A percentile compares a stretch with the other conserved stretches of the same genome.
Conservation (phyloP, 2,113 vertebrate genomes). For the chimpanzee (Pan troglodytes) region NHGRI_mPanTro3-v2.1_pri NC_072417.2:80087001-80087500, state of each 20-base stretch:
- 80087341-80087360: background rate
- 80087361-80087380: background rate
- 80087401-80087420: conserved; percentile 93
- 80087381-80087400: conserved; percentile 98
- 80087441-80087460: conserved; percentile 92
- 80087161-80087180: background rate
- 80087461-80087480: conserved; percentile 93
- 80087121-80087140: background rate
- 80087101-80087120: background rate
- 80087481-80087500: conserved; percentile 94
- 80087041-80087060: background rate
- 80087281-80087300: background rate
- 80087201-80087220: conserved; percentile 1
- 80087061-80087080: background rate
- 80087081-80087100: background rate
- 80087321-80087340: background rate
- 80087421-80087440: conserved; percentile 91
- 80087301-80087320: background rate
- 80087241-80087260: background rate
- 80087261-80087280: conserved; percentile 9
- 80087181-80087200: background rate
- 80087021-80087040: background rate
- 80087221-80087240: background rate
- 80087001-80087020: background rate
- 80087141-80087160: background rate